These are phyloP conservation scores for Metopia argyrocephala DNA, from an alignment of 2,888 invertebrate species.

Conservation along the genomic window DNA sequence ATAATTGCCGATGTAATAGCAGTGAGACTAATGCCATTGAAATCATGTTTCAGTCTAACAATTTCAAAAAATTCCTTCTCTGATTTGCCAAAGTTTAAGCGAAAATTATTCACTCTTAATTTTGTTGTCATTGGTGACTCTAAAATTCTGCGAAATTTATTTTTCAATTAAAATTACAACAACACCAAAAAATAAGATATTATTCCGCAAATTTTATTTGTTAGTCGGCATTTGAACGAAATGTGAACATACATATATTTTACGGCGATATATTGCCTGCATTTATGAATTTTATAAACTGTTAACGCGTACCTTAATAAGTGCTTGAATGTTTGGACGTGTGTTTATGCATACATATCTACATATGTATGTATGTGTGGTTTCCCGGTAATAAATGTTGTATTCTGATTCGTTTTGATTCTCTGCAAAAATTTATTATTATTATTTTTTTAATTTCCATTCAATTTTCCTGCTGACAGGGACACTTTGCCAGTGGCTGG, in stretches of 20 bases:
- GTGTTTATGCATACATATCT: neutral
- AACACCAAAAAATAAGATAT: no score
- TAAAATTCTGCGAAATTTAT: no score
- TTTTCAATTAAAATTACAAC: constrained; percentile 25
- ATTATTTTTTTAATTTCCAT: constrained; percentile 17
- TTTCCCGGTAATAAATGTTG: constrained; percentile 35
- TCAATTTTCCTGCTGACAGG: constrained; percentile 56
- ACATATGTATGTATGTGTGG: neutral
- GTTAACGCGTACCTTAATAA: no score
- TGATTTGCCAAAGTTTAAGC: no score
- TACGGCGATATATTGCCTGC: no score
- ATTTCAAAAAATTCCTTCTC: no score
- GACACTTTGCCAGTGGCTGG: constrained; percentile 37
- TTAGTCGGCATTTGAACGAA: constrained; percentile 5
- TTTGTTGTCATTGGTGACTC: neutral
- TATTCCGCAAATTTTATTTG: constrained; percentile 6
- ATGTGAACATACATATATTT: no score
- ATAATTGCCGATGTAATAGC: no score
- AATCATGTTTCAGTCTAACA: no score
- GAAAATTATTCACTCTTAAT: no score
- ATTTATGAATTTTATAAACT: no score
- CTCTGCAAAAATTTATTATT: neutral
- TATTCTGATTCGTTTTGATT: constrained; percentile 14
- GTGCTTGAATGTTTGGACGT: neutral
- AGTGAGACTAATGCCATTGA: no score